Evolutionary conservation across 2,113 vertebrate genomes (phyloP).

Genomic region (Fregetta grallaria): DNA sequence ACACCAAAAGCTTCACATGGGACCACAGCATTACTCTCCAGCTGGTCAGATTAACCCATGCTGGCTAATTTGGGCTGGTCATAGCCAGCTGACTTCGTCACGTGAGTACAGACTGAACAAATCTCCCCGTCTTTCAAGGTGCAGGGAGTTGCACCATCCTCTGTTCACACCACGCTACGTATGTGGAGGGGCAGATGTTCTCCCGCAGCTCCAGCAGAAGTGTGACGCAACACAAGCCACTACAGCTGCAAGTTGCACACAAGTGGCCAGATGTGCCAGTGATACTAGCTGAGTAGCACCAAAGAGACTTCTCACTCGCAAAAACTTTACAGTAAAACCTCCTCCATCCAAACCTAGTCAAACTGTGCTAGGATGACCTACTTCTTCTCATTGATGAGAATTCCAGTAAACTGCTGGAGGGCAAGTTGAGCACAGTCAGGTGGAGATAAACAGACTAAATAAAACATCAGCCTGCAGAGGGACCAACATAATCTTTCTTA

Average conservation of each 20-base stretch:
- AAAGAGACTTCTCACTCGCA: background rate
- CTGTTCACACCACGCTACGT: rapidly evolving
- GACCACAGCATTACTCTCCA: background rate
- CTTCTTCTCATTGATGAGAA: background rate
- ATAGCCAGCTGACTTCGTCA: background rate
- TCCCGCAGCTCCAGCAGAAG: background rate
- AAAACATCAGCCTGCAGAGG: background rate
- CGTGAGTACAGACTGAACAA: background rate
- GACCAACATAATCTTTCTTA: background rate
- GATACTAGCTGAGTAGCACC: background rate
- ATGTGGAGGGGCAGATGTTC: rapidly evolving
- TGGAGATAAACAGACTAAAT: background rate
- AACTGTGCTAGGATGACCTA: background rate
- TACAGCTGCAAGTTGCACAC: background rate
- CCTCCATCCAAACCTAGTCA: background rate
- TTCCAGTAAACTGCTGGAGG: background rate
- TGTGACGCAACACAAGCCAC: background rate
- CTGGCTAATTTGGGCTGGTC: background rate
- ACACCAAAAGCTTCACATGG: background rate
- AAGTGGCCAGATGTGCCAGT: background rate
- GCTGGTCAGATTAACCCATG: background rate
- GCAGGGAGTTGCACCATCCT: background rate
- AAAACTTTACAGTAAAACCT: background rate
- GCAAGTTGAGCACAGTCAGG: background rate
- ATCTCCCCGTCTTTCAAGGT: background rate